Evolutionary conservation across 1,140 invertebrate species (phyloP), one percentile per base, ranked within the genome.

Genomic region (Chironomus striatipennis): DNA sequence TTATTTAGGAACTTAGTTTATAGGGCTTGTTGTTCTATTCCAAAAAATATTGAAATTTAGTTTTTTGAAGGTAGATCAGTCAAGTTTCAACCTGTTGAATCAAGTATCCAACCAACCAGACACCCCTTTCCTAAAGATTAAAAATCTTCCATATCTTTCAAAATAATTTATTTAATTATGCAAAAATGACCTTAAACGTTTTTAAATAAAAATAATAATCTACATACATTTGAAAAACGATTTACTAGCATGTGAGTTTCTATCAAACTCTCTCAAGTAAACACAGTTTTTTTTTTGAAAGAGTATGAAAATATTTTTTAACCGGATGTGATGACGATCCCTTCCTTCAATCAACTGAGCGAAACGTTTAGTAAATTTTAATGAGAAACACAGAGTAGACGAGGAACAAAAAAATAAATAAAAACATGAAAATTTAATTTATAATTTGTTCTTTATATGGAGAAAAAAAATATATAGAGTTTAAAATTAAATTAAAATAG

Each of bases 321-420:
- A 70, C 65, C 65, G 65, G 65, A 70, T 70, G 47, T 57, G 47
- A 70, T 70, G 65, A 70, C 65, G 65, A 70, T 70, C 65, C 65
- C 65, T 70, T 70, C 65, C 65, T 70, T 70, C 65, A 70, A 70
- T 70, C 65, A 70, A 70, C 65, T 70, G 65, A 70, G 65, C 65
- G 65, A 70, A 70, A 20, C 65, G 65, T 70, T 70, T 70, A 70
- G 65, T 70, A 70, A 70, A 70, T 70, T 70, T 70, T 70, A 70
- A 70, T 70, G 65, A 70, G 65, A 70, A 70, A 70, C 65, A 70
- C 65, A 70, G 12, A 57, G 47, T n/a, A 57, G 8, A 57, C 9
- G 47, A n/a, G 12, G 47, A 70, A 70, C 24, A 70, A 8, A 18
- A 70, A 18, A 70, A 17, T 20, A 70, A 17, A 70, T 21, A 17